Evolutionary conservation across 2,888 invertebrate species (phyloP), one percentile per base, ranked within the genome.

Genomic region (Eremobia ochroleuca): DNA sequence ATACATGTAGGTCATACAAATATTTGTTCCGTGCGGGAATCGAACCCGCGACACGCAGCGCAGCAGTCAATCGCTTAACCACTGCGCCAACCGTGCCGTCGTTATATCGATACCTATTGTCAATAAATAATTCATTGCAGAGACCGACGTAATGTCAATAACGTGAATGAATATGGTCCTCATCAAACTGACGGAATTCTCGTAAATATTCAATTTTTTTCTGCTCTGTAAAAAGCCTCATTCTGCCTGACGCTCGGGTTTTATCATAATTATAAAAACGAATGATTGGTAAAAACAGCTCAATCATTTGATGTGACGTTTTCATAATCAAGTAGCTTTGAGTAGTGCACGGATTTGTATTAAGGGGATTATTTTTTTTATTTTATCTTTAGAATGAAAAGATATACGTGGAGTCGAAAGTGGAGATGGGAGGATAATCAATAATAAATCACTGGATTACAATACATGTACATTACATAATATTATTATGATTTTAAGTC

Each of bases 141-240:
- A 76, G 78, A 85, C 86, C 86, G 79, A 81, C 71, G 74, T 73
- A 82, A 81, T 85, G 86, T 87, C 90, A 88, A 87, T 89, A 89
- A 85, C 83, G 85, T 46, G 80, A 76, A 84, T 84, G 76, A 73
- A 77, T 83, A 75, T 72, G 64, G 58, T 85, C 40, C 75, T 78
- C 85, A 69, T 87, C 86, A 81, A 79, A 78, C 67, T 85, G 81
- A 81, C 78, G 75, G 82, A 72, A 70, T 77, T 11, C 86, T 83
- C 83, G 88, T 88, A 77, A 87, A 87, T 89, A 87, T 87, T 82
- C 67, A 81, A 76, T 80, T 85, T 82, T 82, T 85, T 77, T 59
- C 73, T 55, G 77, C 73, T 73, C 79, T 79, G 66, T 79, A 80
- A 70, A 86, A 55, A 80, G 73, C 65, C 71, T 68, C 65, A 64